Evolutionary conservation across 1,140 invertebrate species (phyloP).

Genomic region (Drosophila paulistorum): DNA sequence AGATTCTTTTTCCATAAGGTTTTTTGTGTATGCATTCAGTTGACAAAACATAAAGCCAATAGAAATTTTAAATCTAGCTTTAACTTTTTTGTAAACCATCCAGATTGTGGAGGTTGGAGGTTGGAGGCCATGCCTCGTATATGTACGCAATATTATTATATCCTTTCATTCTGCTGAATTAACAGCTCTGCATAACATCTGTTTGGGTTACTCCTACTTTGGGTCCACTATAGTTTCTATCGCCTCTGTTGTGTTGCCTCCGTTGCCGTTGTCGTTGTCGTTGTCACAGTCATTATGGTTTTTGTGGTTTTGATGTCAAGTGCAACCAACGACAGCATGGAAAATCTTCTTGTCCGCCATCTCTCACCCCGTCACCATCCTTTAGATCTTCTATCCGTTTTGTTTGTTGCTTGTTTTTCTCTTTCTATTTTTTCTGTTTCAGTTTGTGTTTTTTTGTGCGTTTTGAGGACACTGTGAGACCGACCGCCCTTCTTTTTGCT

Average conservation of each 20-base stretch:
- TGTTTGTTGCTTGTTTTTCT: slow-evolving; percentile 11
- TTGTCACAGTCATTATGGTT: slow-evolving; percentile 14
- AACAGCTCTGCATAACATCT: slow-evolving; percentile 12
- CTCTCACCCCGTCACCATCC: background rate
- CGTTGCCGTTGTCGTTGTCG: background rate
- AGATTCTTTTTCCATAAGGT: background rate
- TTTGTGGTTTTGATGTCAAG: slow-evolving; percentile 14
- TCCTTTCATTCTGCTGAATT: background rate
- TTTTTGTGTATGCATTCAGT: background rate
- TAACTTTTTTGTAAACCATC: background rate
- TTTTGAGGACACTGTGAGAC: slow-evolving; percentile 10
- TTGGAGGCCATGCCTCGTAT: too few relatives aligned
- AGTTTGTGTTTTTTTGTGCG: background rate
- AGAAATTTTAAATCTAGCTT: slow-evolving; percentile 1
- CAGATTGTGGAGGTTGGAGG: too few relatives aligned
- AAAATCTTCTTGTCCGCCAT: background rate
- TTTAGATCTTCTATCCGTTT: background rate
- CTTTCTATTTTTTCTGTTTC: slow-evolving; percentile 2
- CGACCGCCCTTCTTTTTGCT: slow-evolving; percentile 1
- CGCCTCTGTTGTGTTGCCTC: background rate
- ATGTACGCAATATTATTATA: background rate
- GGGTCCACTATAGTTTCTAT: slow-evolving; percentile 11
- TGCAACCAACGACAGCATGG: slow-evolving; percentile 11
- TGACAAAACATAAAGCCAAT: background rate
- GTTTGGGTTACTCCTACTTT: slow-evolving; percentile 3